A percentile compares a stretch with the other conserved stretches of the same genome.
These are phyloP conservation scores for Dynastes maya DNA, from an alignment of 2,888 invertebrate species.

Conservation along the genomic window DNA sequence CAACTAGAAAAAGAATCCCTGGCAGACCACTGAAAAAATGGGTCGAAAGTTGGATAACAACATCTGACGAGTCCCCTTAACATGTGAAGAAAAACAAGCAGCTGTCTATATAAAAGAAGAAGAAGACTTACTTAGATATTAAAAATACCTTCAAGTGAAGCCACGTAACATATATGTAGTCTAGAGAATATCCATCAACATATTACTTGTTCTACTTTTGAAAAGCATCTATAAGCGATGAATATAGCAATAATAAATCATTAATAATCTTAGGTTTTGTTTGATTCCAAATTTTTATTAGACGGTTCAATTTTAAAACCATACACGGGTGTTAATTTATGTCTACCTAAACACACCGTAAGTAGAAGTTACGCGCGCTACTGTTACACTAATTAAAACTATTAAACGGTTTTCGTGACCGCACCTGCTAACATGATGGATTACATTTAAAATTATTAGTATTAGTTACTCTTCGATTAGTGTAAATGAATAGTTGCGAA, in stretches of 20 bases:
- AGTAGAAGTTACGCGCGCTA: conserved; percentile 9
- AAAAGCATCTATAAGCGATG: background rate
- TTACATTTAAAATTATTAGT: conserved; percentile 40
- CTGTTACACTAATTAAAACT: conserved; percentile 38
- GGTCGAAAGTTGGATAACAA: too few species aligned
- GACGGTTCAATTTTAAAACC: background rate
- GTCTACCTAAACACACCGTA: background rate
- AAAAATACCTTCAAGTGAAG: too few species aligned
- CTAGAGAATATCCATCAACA: too few species aligned
- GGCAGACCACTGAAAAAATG: too few species aligned
- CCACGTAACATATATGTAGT: too few species aligned
- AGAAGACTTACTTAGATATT: too few species aligned
- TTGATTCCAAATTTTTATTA: background rate
- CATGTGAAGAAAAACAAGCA: too few species aligned
- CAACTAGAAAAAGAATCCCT: too few species aligned
- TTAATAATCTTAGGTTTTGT: background rate
- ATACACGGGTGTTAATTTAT: conserved; percentile 12
- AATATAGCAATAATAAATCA: conserved; percentile 1
- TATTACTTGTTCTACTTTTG: too few species aligned
- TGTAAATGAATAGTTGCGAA: conserved; percentile 3
- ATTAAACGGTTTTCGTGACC: conserved; percentile 27
- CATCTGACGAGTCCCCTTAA: too few species aligned
- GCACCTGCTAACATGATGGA: conserved; percentile 28
- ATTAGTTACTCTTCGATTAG: conserved; percentile 14
- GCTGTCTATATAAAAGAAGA: too few species aligned